phyloP scores from a whole-genome alignment of 2,113 vertebrate genomes.

The Athene cunicularia region DNA sequence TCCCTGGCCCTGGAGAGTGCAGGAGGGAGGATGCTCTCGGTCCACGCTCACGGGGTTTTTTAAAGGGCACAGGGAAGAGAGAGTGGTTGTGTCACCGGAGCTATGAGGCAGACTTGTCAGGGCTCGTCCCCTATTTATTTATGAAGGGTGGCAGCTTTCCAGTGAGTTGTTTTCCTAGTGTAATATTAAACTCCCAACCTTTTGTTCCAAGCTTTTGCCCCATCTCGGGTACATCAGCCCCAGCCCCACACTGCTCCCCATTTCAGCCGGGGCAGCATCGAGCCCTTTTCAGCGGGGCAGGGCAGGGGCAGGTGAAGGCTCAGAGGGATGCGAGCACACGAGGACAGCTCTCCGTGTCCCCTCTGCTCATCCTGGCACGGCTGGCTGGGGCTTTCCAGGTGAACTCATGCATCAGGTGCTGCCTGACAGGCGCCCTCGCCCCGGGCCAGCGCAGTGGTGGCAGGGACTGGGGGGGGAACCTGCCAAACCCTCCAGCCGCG shows the following conservation, averaged over 20 bases:
- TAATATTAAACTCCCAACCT: background rate
- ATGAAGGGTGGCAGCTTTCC: background rate
- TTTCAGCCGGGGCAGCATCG: accelerated
- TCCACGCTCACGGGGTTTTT: accelerated
- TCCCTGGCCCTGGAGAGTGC: background rate
- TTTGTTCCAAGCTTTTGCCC: background rate
- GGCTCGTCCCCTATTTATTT: conserved; percentile 5
- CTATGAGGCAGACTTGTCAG: background rate
- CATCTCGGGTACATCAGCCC: background rate
- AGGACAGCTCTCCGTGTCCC: background rate
- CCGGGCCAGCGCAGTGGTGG: accelerated
- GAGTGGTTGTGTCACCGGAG: background rate
- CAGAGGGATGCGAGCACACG: accelerated
- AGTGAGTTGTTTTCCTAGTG: conserved; percentile 14
- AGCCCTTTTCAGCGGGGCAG: background rate
- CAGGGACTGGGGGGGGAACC: background rate
- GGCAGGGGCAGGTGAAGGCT: background rate
- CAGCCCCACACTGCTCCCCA: background rate
- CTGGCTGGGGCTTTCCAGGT: background rate
- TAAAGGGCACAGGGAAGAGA: background rate
- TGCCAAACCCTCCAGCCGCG: background rate
- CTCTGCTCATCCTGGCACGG: background rate
- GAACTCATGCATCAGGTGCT: background rate
- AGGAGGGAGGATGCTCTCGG: background rate
- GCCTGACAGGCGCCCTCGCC: accelerated